Conservation (phyloP, 1,140 invertebrate genomes). For the Dreissena polymorpha region DNA sequence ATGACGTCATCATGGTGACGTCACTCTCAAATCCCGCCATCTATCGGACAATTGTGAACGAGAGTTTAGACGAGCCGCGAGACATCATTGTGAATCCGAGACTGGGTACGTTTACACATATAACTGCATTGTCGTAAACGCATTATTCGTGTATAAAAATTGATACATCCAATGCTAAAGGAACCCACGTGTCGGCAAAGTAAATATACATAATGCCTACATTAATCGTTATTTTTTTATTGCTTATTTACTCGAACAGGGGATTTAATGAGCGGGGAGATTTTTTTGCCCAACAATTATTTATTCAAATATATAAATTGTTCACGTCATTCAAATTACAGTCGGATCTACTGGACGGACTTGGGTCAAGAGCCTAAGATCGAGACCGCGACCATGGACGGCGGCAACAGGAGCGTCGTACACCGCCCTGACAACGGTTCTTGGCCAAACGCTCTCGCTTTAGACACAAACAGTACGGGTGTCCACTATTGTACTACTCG, state of each 20-base stretch:
- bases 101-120: constrained; percentile 84
- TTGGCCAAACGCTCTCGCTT: constrained; percentile 84
- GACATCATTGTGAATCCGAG: constrained; percentile 94
- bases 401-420: constrained; percentile 76
- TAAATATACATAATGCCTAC: too few relatives aligned
- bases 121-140: too few relatives aligned
- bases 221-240: too few relatives aligned
- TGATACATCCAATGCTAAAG: too few relatives aligned
- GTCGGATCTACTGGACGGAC: constrained; percentile 95
- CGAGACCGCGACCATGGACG: constrained; percentile 97
- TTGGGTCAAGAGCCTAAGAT: constrained; percentile 98
- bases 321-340: constrained; percentile 37
- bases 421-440: constrained; percentile 71
- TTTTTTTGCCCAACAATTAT: too few relatives aligned
- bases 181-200: too few relatives aligned
- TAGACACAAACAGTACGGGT: constrained; percentile 86
- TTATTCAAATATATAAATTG: too few relatives aligned
- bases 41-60: constrained; percentile 86
- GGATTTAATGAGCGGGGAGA: too few relatives aligned
- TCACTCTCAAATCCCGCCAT: constrained; percentile 86
- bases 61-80: constrained; percentile 92
- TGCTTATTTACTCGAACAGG: too few relatives aligned
- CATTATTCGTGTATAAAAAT: too few relatives aligned
- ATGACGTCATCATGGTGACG: constrained; percentile 88
- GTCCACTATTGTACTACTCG: too few relatives aligned